phyloP scores from a whole-genome alignment of 2,797 vertebrate species.

The Scomberomorus guttatus region DNA sequence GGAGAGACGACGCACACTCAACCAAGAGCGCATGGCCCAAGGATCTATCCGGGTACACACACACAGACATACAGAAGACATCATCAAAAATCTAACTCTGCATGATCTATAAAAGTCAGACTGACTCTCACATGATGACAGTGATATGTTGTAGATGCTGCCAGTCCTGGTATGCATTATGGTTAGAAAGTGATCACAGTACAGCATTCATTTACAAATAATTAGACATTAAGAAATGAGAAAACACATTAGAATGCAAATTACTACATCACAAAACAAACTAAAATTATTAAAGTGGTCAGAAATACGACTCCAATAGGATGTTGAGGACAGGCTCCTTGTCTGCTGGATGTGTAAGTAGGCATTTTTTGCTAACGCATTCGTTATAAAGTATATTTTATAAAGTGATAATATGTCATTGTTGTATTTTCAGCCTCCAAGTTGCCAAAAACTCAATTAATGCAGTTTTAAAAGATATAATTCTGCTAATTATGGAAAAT shows the following conservation, averaged over 20 bases:
- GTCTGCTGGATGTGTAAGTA: too few relatives aligned
- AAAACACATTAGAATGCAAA: not conserved
- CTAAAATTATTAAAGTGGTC: too few relatives aligned
- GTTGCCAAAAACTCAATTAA: too few relatives aligned
- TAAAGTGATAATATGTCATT: too few relatives aligned
- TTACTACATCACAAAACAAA: too few relatives aligned
- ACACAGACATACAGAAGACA: not conserved
- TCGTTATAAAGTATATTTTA: too few relatives aligned
- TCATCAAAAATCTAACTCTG: not conserved
- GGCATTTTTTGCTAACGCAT: too few relatives aligned
- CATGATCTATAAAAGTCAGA: not conserved
- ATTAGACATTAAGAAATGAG: not conserved
- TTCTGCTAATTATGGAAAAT: too few relatives aligned
- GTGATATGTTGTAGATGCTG: not conserved
- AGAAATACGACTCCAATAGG: too few relatives aligned
- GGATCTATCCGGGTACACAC: constrained; percentile 90
- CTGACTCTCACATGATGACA: not conserved
- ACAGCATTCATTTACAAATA: not conserved
- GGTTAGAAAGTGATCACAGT: not conserved
- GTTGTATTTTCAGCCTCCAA: too few relatives aligned
- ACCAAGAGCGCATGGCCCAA: constrained; percentile 89
- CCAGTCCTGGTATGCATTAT: not conserved
- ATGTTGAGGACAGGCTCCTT: too few relatives aligned
- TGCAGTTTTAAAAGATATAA: too few relatives aligned
- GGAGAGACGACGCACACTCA: constrained; percentile 95